A percentile compares a stretch with the other conserved stretches of the same genome.
phyloP scores from a whole-genome alignment of 2,888 invertebrate species.

The Allolobophora icterica region DNA sequence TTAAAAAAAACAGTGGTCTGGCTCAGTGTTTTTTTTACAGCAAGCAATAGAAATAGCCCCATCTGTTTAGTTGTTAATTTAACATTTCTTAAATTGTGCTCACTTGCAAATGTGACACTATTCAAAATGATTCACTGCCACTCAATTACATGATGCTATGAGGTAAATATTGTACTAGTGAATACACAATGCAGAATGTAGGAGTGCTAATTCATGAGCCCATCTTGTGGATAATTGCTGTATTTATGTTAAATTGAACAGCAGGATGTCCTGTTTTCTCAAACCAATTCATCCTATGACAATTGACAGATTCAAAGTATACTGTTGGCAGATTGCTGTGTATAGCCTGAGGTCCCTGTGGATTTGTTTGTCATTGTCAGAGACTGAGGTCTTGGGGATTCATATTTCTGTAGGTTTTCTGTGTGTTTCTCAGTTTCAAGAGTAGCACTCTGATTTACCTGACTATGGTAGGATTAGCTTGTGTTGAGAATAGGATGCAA shows the following conservation, averaged over 20 bases:
- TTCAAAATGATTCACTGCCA: background rate
- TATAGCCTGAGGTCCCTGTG: background rate
- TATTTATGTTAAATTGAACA: background rate
- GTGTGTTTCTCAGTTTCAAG: background rate
- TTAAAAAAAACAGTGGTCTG: background rate
- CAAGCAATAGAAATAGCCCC: background rate
- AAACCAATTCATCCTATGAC: background rate
- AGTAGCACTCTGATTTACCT: background rate
- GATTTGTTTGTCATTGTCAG: background rate
- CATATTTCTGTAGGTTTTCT: background rate
- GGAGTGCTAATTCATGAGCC: background rate
- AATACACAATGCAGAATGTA: background rate
- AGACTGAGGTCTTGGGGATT: background rate
- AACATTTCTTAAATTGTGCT: background rate
- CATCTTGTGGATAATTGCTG: background rate
- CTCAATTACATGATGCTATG: too few relatives aligned
- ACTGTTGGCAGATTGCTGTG: background rate
- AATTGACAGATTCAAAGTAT: background rate
- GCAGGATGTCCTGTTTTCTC: background rate
- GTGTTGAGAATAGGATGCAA: background rate
- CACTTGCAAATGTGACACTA: background rate
- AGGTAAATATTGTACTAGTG: too few relatives aligned
- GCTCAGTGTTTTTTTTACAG: background rate
- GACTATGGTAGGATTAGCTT: background rate
- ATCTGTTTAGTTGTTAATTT: background rate